Conservation (phyloP, 2,797 vertebrate genomes). For the Gymnopithys bicolor region DNA sequence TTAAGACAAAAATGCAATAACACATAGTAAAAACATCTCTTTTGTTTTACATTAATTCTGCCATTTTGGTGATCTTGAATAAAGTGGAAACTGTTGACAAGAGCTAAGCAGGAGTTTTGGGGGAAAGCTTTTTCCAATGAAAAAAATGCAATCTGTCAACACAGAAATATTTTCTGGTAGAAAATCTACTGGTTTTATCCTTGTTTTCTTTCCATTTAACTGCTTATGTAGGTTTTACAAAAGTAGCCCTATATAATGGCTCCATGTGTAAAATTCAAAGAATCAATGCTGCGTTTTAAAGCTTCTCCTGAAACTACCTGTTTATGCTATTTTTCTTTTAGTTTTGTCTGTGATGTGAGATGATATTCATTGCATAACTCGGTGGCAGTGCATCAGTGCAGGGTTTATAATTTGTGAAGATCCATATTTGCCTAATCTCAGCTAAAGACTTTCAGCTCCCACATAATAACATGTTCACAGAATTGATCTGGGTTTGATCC, state of each 20-base stretch:
- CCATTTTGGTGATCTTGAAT: not conserved
- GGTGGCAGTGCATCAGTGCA: not conserved
- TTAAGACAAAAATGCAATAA: not conserved
- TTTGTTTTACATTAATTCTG: not conserved
- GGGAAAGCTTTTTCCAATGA: not conserved
- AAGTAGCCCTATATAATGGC: not conserved
- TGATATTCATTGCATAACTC: not conserved
- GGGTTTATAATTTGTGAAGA: not conserved
- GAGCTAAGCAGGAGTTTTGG: not conserved
- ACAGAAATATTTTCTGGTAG: not conserved
- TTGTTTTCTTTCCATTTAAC: not conserved
- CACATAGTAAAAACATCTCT: not conserved
- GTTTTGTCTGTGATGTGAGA: not conserved
- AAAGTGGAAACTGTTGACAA: not conserved
- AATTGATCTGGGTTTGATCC: constrained; percentile 47
- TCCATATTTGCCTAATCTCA: not conserved
- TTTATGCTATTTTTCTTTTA: not conserved
- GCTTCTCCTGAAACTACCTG: not conserved
- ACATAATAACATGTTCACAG: constrained; percentile 13
- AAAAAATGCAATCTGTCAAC: not conserved
- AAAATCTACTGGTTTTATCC: not conserved
- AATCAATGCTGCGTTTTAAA: not conserved
- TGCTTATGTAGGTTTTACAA: not conserved
- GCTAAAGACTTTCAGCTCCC: not conserved
- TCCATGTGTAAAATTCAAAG: not conserved